Evolutionary conservation across 2,797 vertebrate species (phyloP), one percentile per base, ranked within the genome.

Genomic region (Hylomyscus alleni): DNA sequence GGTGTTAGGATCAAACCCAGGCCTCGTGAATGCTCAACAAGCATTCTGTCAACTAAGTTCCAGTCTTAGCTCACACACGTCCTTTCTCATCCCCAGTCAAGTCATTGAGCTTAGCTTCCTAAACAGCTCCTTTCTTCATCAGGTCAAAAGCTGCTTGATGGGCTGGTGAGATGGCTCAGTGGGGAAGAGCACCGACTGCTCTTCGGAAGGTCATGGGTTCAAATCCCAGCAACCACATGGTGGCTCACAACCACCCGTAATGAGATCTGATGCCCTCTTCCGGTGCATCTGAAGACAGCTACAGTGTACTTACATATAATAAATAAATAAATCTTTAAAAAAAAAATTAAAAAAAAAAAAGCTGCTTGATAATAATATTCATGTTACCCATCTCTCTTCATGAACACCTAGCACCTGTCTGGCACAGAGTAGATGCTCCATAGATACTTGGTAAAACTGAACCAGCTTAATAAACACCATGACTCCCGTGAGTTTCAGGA

Each of bases 11-110:
- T 47, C 19, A 85, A 67, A 67, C 60, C 29, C 10, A 26, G 44
- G 17, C 17, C 47, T 62, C 58, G 6, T 47, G 60, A 44, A 65
- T 31, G 5, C 17, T 22, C 40, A 22, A 44, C 26, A 34, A 34
- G 15, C 58, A 84, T 19, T 31, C 40, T 34, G 12, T 3, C 81
- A 37, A 83, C 40, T 29, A 31, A 67, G 40, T 31, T 65, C 62
- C 40, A 47, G 34, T 19, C 40, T 34, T 22, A 11, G 15, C 80
- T 50, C 60, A 6, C 29, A 44, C 40, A 84, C 40, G 80, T 56
- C 44, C 78, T 72, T 73, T 77, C 47, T 96, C 47, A 44, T 75
- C 72, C 86, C 37, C 54, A 89, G 93, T 12, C 26, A 86, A 87
- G 22, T 62, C 40, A 58, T 54, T 20, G 72, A 92, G 47, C 37